Conservation (phyloP, 2,888 invertebrate species). For the Microctonus brassicae region DNA sequence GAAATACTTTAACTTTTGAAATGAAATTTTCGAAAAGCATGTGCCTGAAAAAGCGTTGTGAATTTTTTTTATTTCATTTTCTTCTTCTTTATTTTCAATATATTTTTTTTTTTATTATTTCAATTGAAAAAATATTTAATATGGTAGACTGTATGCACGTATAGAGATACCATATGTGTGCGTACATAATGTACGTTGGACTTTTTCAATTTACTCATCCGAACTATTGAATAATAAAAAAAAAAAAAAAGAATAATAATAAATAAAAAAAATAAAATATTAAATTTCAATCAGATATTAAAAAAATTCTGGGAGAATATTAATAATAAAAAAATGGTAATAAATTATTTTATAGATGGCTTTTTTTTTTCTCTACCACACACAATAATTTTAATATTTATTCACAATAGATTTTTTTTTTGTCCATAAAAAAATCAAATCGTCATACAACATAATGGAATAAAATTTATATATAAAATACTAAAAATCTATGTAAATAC, state of each 20-base stretch:
- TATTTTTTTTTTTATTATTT: background rate
- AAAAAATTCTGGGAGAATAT: too few relatives aligned
- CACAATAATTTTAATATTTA: too few relatives aligned
- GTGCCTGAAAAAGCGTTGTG: slow-evolving; percentile 26
- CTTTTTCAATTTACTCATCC: background rate
- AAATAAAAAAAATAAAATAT: background rate
- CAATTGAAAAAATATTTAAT: background rate
- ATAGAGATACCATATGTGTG: background rate
- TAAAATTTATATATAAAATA: too few relatives aligned
- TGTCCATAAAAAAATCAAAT: too few relatives aligned
- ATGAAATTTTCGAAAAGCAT: slow-evolving; percentile 65
- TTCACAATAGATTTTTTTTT: too few relatives aligned
- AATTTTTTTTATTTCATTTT: background rate
- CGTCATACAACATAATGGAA: too few relatives aligned
- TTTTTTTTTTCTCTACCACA: too few relatives aligned
- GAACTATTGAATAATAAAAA: background rate
- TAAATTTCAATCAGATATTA: background rate
- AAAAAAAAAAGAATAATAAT: background rate
- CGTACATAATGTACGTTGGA: background rate
- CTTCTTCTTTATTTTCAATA: background rate
- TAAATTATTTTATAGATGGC: too few relatives aligned
- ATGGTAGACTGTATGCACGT: background rate
- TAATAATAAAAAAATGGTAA: too few relatives aligned
- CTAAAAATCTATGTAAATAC: too few relatives aligned
- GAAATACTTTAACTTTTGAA: slow-evolving; percentile 67